Conservation (phyloP, 2,113 vertebrate species). For the Pyxicephalus adspersus region DNA sequence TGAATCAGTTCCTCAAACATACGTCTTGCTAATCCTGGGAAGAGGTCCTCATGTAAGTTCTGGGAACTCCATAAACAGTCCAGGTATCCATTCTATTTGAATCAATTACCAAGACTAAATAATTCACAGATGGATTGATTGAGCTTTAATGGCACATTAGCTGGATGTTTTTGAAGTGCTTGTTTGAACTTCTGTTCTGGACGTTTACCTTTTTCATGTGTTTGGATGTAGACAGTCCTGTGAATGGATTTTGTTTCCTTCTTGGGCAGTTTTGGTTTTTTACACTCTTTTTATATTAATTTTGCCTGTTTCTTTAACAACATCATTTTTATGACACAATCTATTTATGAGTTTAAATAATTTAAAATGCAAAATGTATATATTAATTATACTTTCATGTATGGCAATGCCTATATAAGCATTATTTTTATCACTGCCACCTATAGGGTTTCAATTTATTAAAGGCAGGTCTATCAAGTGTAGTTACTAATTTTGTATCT, state of each 20-base stretch:
- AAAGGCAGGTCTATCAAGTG: too few relatives aligned
- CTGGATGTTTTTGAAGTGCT: not conserved
- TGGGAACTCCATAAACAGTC: constrained; percentile 30
- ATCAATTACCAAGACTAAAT: constrained; percentile 46
- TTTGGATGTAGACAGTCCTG: not conserved
- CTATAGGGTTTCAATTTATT: too few relatives aligned
- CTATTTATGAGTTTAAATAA: too few relatives aligned
- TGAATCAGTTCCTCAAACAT: constrained; percentile 21
- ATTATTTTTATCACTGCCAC: too few relatives aligned
- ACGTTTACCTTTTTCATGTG: constrained; percentile 18
- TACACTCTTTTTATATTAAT: not conserved
- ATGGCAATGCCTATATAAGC: too few relatives aligned
- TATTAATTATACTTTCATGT: too few relatives aligned
- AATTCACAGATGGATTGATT: constrained; percentile 49
- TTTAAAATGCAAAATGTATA: too few relatives aligned
- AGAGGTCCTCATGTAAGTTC: constrained; percentile 15
- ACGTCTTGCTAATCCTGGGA: constrained; percentile 6
- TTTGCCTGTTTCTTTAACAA: too few relatives aligned
- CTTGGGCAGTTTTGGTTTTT: not conserved
- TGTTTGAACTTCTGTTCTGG: not conserved
- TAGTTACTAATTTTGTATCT: too few relatives aligned
- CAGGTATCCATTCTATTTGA: constrained; percentile 26
- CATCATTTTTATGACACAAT: too few relatives aligned
- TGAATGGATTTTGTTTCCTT: not conserved
- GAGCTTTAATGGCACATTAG: constrained; percentile 45